Evolutionary conservation across 2,888 invertebrate genomes (phyloP), one percentile per base, ranked within the genome.

Genomic region (Abrostola tripartita): DNA sequence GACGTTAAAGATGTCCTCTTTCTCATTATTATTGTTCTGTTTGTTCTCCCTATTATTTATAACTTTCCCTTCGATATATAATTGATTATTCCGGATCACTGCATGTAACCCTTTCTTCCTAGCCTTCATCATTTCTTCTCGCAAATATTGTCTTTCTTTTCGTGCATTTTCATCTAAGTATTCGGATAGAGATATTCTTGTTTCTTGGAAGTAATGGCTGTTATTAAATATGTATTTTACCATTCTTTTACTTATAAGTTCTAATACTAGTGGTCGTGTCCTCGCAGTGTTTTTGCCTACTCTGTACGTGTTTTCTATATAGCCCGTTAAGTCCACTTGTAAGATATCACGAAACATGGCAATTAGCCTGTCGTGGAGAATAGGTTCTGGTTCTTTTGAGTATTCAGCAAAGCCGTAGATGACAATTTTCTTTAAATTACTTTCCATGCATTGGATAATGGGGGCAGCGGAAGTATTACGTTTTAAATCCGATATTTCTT

Each of bases 121-220:
- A 0, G 11, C 50, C n/a, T 50, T 35, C 5, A 37, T 44, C 52
- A 50, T 37, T 52, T 60, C 37, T 0, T 40, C 37, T 40, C 35
- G 10, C 37, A 36, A 12, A 12, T 44, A 12, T 44, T 44, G 6
- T 14, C 42, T 44, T 14, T 14, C 42, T 44, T 44, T 44, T 0
- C 12, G 42, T 52, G 11, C 6, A 24, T 40, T 40, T 9, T 40
- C 24, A 10, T 53, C 53, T n/a, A 53, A 53, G 42, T 4, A 53
- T 53, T 53, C 53, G n/a, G 53, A 53, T 42, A 53, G 0, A n/a
- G 53, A 53, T 7, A 53, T n/a, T 42, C 53, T 6, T 53, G 53
- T 54, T 36, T n/a, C 42, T 42, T 54, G 12, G n/a, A 42, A 54
- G 10, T 36, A 36, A 2, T 42, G 9, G n/a, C 36, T 5, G 11